Evolutionary conservation across 2,113 vertebrate species (phyloP).

Genomic region (Mastomys natalensis): DNA sequence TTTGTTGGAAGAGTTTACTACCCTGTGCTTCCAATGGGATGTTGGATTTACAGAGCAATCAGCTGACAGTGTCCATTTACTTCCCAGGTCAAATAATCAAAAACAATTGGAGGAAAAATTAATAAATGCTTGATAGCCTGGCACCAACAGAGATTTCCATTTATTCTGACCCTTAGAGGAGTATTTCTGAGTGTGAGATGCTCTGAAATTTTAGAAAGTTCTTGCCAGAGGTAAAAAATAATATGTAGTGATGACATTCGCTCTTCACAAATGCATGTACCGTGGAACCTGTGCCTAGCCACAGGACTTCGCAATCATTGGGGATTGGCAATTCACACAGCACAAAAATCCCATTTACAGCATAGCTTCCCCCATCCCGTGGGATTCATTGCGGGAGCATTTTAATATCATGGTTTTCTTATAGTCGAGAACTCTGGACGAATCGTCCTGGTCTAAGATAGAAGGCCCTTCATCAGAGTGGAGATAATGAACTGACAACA

Average conservation of each 20-base stretch:
- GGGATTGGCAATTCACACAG: conserved; percentile 80
- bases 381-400: conserved; percentile 69
- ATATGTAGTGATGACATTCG: conserved; percentile 64
- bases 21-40: not conserved
- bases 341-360: conserved; percentile 83
- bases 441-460: conserved; percentile 9
- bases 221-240: conserved; percentile 75
- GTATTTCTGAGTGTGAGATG: conserved; percentile 68
- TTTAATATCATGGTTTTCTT: conserved; percentile 77
- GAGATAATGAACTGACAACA: conserved; percentile 51
- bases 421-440: conserved; percentile 69
- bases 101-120: conserved; percentile 59
- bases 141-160: conserved; percentile 48
- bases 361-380: conserved; percentile 68
- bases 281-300: conserved; percentile 74
- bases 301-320: conserved; percentile 77
- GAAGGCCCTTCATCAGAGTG: conserved; percentile 17
- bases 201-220: conserved; percentile 71
- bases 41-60: not conserved
- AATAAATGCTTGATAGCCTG: conserved; percentile 41
- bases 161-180: conserved; percentile 45
- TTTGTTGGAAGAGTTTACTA: not conserved
- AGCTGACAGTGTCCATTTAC: not conserved
- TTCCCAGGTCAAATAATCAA: conserved; percentile 51
- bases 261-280: conserved; percentile 74